These are phyloP conservation scores for Coptodon bakossiorum DNA, from an alignment of 2,113 vertebrate genomes.

Conservation along the genomic window DNA sequence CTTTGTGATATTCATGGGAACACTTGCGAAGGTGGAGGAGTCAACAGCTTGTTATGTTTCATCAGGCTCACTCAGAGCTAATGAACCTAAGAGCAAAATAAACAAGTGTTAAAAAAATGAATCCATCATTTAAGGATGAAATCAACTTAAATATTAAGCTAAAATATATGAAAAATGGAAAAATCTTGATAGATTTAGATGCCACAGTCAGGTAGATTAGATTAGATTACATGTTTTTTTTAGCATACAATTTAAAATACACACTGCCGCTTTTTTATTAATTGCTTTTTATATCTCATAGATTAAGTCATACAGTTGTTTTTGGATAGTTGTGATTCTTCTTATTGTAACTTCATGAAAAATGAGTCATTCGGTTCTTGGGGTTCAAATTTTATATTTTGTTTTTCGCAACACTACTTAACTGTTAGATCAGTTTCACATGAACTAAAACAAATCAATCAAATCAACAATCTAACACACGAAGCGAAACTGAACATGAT, in stretches of 20 bases:
- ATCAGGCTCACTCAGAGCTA: background rate
- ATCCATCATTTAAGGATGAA: background rate
- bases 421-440: background rate
- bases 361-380: background rate
- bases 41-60: background rate
- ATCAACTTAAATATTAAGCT: background rate
- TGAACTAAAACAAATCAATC: background rate
- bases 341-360: background rate
- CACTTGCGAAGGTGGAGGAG: background rate
- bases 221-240: background rate
- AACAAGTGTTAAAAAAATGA: background rate
- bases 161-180: background rate
- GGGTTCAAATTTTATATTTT: background rate
- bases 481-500: background rate
- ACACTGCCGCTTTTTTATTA: background rate
- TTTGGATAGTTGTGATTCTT: background rate
- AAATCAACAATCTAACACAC: background rate
- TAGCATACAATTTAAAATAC: background rate
- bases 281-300: background rate
- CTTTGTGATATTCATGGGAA: background rate
- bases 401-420: background rate
- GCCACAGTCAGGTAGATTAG: background rate
- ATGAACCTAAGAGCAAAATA: background rate
- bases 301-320: background rate
- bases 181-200: background rate